phyloP scores from a whole-genome alignment of 2,113 vertebrate genomes.

The Oryzias curvinotus region DNA sequence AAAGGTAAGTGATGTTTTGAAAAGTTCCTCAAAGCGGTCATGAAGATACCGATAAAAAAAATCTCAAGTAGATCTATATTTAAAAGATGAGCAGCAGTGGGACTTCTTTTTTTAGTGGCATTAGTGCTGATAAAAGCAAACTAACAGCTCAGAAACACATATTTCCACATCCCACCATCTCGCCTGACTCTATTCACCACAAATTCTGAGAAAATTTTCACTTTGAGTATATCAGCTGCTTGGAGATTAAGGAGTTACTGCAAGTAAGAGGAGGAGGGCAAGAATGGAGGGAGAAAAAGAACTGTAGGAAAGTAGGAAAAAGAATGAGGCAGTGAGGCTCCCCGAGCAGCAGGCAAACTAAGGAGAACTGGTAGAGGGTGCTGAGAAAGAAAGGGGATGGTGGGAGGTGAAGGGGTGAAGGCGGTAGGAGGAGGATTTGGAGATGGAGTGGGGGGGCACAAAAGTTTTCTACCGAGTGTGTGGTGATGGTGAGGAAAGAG shows the following conservation, averaged over 20 bases:
- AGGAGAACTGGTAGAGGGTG: constrained; percentile 35
- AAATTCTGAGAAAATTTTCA: constrained; percentile 30
- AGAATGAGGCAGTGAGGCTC: constrained; percentile 57
- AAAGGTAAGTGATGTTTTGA: constrained; percentile 83
- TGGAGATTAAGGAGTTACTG: constrained; percentile 58
- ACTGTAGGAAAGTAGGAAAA: constrained; percentile 39
- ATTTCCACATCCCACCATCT: constrained; percentile 15
- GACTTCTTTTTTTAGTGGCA: neutral
- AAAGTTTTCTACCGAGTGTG: constrained; percentile 70
- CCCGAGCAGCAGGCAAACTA: constrained; percentile 55
- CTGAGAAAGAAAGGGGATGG: constrained; percentile 3
- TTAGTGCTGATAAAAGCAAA: constrained; percentile 6
- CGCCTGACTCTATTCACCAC: constrained; percentile 27
- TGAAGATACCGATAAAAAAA: neutral
- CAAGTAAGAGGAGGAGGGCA: constrained; percentile 19
- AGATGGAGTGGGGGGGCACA: constrained; percentile 21
- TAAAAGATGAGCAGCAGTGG: neutral
- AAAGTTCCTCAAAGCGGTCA: neutral
- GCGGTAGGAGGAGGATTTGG: too few species aligned
- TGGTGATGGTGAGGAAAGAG: constrained; percentile 71
- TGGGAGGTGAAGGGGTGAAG: neutral
- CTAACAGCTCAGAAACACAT: constrained; percentile 15
- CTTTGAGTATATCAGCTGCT: constrained; percentile 20
- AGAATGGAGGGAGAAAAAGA: constrained; percentile 45
- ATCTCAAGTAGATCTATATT: neutral